Percentiles rank a stretch among this genome's conserved stretches.
Evolutionary conservation across 1,140 invertebrate genomes (phyloP).

Genomic region (Xylocopa sonorina): DNA sequence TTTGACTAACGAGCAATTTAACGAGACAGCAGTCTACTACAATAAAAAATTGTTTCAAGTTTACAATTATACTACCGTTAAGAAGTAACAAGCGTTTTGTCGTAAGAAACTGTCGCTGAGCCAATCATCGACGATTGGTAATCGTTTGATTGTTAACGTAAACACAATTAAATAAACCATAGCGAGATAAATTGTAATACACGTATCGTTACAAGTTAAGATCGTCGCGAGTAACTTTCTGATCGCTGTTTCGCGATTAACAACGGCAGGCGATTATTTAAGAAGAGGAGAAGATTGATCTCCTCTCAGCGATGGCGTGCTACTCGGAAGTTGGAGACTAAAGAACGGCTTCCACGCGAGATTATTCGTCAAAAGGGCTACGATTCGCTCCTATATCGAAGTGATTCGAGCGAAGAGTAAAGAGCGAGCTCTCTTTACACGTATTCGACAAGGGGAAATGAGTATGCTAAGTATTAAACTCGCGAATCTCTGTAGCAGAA

Average conservation of each 20-base stretch:
- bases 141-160: neutral
- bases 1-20: neutral
- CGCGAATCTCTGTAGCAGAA: neutral
- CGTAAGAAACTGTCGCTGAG: neutral
- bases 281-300: neutral
- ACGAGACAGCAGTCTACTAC: neutral
- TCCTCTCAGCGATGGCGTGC: neutral
- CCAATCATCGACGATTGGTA: neutral
- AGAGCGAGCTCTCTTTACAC: no score
- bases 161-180: neutral
- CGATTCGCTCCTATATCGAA: neutral
- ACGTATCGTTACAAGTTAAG: neutral
- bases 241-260: neutral
- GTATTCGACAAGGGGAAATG: no score
- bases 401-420: no score
- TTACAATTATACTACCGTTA: neutral
- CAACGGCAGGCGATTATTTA: neutral
- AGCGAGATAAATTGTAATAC: neutral
- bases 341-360: no score
- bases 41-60: conserved; percentile 10
- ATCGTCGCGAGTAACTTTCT: neutral
- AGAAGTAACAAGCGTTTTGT: neutral
- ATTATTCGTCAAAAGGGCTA: neutral
- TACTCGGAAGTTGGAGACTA: no score
- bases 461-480: conserved; percentile 1